Percentiles rank a stretch among this genome's conserved stretches.
Conservation (phyloP, 2,797 vertebrate species). For the Mormyrops attenuatus region DNA sequence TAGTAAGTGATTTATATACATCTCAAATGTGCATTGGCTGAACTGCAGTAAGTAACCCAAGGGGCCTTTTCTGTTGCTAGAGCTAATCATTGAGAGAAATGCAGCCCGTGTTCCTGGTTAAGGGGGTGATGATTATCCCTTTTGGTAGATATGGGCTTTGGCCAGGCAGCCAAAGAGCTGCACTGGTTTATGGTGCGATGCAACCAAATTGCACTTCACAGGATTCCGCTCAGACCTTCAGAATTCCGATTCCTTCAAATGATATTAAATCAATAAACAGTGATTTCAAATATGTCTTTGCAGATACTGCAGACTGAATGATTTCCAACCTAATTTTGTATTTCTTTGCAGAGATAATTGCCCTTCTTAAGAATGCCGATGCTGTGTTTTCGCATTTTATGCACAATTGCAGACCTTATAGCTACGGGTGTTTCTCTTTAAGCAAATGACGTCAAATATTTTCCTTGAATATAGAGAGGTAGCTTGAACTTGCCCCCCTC, state of each 20-base stretch:
- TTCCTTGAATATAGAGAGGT: not conserved
- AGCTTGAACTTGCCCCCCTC: not conserved
- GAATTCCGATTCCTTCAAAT: slow-evolving; percentile 33
- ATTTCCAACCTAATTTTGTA: slow-evolving; percentile 32
- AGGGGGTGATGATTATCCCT: not conserved
- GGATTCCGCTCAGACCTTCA: not conserved
- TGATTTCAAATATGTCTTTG: slow-evolving; percentile 44
- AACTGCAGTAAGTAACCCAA: not conserved
- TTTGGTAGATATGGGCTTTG: not conserved
- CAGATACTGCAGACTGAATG: slow-evolving; percentile 40
- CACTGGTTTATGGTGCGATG: not conserved
- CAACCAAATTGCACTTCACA: not conserved
- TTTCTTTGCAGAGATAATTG: slow-evolving; percentile 19
- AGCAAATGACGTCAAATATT: not conserved
- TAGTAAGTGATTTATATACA: not conserved
- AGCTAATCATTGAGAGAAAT: not conserved
- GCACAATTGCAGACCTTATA: not conserved
- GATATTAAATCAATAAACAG: slow-evolving; percentile 42
- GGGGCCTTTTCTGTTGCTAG: not conserved
- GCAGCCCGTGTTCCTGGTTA: not conserved
- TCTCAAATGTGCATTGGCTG: not conserved
- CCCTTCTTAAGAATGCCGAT: not conserved
- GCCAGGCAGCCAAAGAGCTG: not conserved
- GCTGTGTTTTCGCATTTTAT: not conserved
- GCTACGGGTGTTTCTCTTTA: not conserved